Conservation (phyloP, 2,888 invertebrate species). For the Scaptomyza flava region DNA sequence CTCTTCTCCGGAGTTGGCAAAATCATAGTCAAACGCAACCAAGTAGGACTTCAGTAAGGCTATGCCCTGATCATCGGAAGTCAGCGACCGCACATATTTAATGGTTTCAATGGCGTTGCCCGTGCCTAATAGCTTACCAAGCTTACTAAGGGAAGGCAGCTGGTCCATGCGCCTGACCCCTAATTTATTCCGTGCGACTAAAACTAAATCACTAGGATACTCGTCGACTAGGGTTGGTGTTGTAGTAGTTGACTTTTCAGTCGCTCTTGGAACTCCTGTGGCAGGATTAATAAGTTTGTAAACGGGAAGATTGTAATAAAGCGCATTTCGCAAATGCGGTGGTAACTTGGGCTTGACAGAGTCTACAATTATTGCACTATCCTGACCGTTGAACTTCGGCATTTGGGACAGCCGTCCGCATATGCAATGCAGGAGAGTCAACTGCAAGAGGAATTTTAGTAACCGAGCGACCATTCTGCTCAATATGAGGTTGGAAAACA, state of each 20-base stretch:
- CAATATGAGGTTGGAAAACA: constrained; percentile 51
- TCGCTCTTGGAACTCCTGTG: not conserved
- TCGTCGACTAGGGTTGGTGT: constrained; percentile 38
- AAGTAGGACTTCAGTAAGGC: constrained; percentile 77
- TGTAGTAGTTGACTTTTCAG: constrained; percentile 31
- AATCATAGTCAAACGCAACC: constrained; percentile 71
- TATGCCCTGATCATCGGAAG: constrained; percentile 74
- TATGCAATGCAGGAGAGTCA: constrained; percentile 56
- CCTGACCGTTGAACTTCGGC: constrained; percentile 64
- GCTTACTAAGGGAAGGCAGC: constrained; percentile 74
- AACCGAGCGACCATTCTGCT: constrained; percentile 42
- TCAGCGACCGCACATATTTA: constrained; percentile 71
- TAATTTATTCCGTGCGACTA: constrained; percentile 74
- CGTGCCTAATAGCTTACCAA: constrained; percentile 78
- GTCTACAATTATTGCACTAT: constrained; percentile 68
- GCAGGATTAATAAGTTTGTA: constrained; percentile 63
- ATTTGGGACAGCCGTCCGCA: constrained; percentile 23
- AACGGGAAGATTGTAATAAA: constrained; percentile 61
- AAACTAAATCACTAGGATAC: constrained; percentile 77
- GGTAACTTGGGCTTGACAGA: constrained; percentile 35
- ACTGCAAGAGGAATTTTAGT: constrained; percentile 33
- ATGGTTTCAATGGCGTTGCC: constrained; percentile 72
- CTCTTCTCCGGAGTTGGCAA: constrained; percentile 21
- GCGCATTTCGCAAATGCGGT: constrained; percentile 53
- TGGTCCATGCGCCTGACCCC: constrained; percentile 71